Evolutionary conservation across 37 sponge, comb jelly and placozoan genomes (phyloP).

Genomic region (Geodia barretti): DNA sequence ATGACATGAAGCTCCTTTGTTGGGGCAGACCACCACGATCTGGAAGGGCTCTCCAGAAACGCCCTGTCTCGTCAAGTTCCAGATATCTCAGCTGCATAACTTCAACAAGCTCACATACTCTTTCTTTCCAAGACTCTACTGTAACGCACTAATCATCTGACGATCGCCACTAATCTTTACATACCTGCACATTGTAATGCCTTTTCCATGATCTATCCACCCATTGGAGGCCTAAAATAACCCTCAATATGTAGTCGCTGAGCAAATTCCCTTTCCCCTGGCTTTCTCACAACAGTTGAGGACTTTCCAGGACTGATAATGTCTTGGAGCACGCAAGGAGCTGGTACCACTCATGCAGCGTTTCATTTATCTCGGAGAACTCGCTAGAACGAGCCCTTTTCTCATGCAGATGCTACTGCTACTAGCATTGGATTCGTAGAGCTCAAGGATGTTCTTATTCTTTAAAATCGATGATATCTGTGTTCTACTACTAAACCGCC

Average conservation of each 20-base stretch:
- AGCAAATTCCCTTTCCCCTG: constrained; percentile 56
- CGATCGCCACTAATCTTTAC: constrained; percentile 46
- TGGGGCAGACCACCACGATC: constrained; percentile 49
- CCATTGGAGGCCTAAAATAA: constrained; percentile 74
- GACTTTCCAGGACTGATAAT: constrained; percentile 48
- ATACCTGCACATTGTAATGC: constrained; percentile 23
- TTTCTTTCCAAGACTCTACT: constrained; percentile 54
- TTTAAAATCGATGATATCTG: constrained; percentile 42
- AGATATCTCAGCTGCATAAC: constrained; percentile 19
- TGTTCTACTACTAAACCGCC: constrained; percentile 69
- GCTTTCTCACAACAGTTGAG: constrained; percentile 62
- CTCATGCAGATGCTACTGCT: constrained; percentile 5
- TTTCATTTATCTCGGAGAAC: constrained; percentile 49
- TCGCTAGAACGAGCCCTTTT: constrained; percentile 25
- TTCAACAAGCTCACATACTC: constrained; percentile 37
- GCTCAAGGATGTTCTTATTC: too few relatives aligned
- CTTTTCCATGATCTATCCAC: constrained; percentile 72
- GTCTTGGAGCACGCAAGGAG: constrained; percentile 33
- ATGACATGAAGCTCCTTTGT: neutral
- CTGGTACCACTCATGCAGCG: constrained; percentile 49
- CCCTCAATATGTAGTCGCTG: constrained; percentile 31
- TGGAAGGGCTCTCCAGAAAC: constrained; percentile 45
- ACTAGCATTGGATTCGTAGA: constrained; percentile 26
- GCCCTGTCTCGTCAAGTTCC: constrained; percentile 34
- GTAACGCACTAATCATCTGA: constrained; percentile 47